Base-by-base conservation (phyloP, 2,113 vertebrate genomes). In the Dryoscopus gambensis region DNA sequence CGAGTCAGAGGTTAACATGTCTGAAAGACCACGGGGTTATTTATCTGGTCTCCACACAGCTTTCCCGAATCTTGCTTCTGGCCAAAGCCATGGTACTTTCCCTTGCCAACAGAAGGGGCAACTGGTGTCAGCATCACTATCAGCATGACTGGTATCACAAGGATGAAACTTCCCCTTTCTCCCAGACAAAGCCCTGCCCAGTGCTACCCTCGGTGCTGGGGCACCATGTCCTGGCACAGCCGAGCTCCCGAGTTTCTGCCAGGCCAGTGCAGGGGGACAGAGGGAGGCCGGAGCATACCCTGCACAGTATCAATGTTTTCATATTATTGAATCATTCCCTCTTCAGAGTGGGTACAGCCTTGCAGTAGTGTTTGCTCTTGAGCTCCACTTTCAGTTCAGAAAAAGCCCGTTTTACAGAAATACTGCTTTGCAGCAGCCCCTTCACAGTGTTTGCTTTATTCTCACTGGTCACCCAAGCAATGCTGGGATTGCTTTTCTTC, bases 171-270 rank as follows among this genome's bases (percentile, higher is more conserved):
- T 11, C 18, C 30, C 53, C 59, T 52, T 74, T 27, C 57, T 30
- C 40, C 57, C 65, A 44, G 65, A n/a, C 25, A n/a, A 37, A 25
- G 1, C 4, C 10, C 46, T 35, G 49, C 44, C 49, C 30, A 35
- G 60, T 0, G 2, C 25, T 28, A 8, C 55, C 59, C 65, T 22
- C 0, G 1, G 11, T 10, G 65, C 59, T 4, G 2, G 42, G 73
- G 63, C 49, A 65, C 31, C 62, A 2, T 0, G 5, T 22, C 50
- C 40, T 6, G 17, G 71, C 81, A 31, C 4, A 11, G 86, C 52
- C 1, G 4, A 1, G 22, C 40, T 31, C 49, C 57, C 0, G 1
- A 1, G 11, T 1, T 27, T 13, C n/a, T 57, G 57, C 37, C 69
- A 39, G 15, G 7, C 24, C 31, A 17, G 8, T 2, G 24, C 70